Evolutionary conservation across 1,140 invertebrate species (phyloP).

Genomic region (Drosophila quadrilineata): DNA sequence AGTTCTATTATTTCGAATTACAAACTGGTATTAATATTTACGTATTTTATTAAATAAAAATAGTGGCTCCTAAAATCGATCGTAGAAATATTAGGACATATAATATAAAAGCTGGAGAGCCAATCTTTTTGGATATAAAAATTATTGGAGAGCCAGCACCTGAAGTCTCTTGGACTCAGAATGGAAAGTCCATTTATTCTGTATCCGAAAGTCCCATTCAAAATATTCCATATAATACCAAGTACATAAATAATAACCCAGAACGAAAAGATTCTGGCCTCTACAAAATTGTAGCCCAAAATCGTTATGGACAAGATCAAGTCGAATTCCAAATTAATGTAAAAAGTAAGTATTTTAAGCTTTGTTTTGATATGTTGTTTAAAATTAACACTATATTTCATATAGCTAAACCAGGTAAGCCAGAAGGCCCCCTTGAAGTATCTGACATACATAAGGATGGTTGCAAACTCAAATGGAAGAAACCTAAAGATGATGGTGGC

Average conservation of each 20-base stretch:
- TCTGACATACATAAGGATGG: constrained; percentile 96
- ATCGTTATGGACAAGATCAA: constrained; percentile 93
- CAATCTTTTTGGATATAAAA: constrained; percentile 94
- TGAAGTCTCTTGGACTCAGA: constrained; percentile 87
- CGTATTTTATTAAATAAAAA: constrained; percentile 1
- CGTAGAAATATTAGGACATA: constrained; percentile 92
- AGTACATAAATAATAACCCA: constrained; percentile 91
- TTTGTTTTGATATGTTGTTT: background rate
- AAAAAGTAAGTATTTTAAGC: constrained; percentile 86
- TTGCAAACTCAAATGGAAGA: constrained; percentile 98
- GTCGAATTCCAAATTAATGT: constrained; percentile 96
- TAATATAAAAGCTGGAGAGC: constrained; percentile 94
- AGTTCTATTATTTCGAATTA: no score
- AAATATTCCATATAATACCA: constrained; percentile 93
- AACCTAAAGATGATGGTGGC: constrained; percentile 98
- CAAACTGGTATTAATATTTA: no score
- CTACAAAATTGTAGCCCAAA: constrained; percentile 92
- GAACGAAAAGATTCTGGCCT: constrained; percentile 92
- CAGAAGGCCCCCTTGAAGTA: constrained; percentile 97
- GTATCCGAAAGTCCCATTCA: constrained; percentile 86
- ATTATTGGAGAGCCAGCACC: constrained; percentile 97
- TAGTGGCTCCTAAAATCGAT: constrained; percentile 96
- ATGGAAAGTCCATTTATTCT: constrained; percentile 84
- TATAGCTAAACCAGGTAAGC: constrained; percentile 93
- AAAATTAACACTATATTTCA: constrained; percentile 3